phyloP scores from a whole-genome alignment of 2,797 vertebrate genomes.

The Artibeus jamaicensis region DNA sequence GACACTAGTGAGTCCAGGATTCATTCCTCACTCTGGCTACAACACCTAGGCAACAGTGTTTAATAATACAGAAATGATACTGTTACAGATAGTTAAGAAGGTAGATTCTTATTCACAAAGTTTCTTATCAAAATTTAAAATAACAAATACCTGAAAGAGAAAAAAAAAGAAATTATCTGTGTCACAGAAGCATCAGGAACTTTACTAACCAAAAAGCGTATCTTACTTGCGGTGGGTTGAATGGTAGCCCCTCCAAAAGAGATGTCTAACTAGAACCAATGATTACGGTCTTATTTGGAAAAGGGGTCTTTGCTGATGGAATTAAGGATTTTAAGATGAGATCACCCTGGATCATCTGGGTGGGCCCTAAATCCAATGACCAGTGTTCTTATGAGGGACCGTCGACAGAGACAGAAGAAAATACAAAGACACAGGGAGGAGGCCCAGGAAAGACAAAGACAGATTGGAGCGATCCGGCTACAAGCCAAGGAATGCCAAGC shows the following conservation, averaged over 20 bases:
- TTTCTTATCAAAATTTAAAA: no score
- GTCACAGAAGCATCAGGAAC: neutral
- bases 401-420: neutral
- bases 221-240: neutral
- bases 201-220: neutral
- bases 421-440: neutral
- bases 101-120: no score
- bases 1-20: neutral
- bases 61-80: neutral
- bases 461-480: neutral
- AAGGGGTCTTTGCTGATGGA: neutral
- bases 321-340: neutral
- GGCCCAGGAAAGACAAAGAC: no score
- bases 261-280: neutral
- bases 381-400: neutral
- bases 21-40: neutral
- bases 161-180: neutral
- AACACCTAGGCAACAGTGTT: neutral
- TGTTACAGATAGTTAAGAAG: no score
- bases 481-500: neutral
- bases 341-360: neutral
- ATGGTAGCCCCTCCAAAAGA: neutral
- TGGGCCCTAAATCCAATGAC: neutral
- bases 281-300: neutral
- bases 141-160: no score